Conservation (phyloP, 2,888 invertebrate species). For the Penaeus monodon region DNA sequence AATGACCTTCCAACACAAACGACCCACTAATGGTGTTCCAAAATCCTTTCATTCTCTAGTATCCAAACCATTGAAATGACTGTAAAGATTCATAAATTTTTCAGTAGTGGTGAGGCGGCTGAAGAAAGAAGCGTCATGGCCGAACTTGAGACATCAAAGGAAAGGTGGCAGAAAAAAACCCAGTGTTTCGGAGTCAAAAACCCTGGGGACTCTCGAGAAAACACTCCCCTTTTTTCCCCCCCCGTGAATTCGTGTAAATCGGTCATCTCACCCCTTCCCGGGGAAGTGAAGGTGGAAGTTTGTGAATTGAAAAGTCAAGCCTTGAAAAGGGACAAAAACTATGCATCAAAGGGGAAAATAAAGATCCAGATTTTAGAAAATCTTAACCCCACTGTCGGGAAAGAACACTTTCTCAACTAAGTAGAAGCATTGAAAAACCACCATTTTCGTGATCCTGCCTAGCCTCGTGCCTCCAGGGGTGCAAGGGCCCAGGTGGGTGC, state of each 20-base stretch:
- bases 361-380: not conserved
- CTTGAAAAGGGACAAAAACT: conserved; percentile 14
- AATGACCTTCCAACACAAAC: no score
- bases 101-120: conserved; percentile 18
- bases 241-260: conserved; percentile 48
- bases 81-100: conserved; percentile 13
- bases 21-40: no score
- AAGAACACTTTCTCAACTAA: conserved; percentile 19
- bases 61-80: not conserved
- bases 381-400: conserved; percentile 4
- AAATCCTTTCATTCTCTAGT: not conserved
- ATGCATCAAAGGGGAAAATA: not conserved
- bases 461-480: conserved; percentile 41
- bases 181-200: conserved; percentile 9
- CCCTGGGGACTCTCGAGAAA: conserved; percentile 20
- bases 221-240: conserved; percentile 25
- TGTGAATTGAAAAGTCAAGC: not conserved
- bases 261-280: not conserved
- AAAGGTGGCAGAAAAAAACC: conserved; percentile 14
- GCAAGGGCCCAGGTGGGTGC: conserved; percentile 38
- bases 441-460: conserved; percentile 5
- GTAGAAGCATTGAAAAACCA: not conserved
- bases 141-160: conserved; percentile 25
- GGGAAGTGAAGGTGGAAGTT: conserved; percentile 14
- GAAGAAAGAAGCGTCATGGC: conserved; percentile 22